Percentiles rank a stretch among this genome's conserved stretches.
Conservation (phyloP, 2,888 invertebrate genomes). For the Diabrotica balteata region DNA sequence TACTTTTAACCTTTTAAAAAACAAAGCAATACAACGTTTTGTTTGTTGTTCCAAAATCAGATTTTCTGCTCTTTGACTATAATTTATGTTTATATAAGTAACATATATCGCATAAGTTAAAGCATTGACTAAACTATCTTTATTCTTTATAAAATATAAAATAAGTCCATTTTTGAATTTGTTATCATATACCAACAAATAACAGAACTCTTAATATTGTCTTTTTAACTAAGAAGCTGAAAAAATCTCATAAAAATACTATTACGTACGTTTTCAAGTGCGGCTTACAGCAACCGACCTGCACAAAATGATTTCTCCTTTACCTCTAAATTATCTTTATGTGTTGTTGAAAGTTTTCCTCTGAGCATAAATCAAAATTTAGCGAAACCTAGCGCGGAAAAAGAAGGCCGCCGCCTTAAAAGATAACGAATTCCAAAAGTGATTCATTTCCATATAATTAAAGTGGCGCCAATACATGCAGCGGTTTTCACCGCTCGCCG, state of each 20-base stretch:
- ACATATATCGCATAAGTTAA: too few species aligned
- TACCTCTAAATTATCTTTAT: constrained; percentile 41
- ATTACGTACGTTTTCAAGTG: constrained; percentile 25
- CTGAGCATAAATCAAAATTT: constrained; percentile 43
- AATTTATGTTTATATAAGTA: too few species aligned
- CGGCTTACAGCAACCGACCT: constrained; percentile 22
- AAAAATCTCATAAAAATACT: constrained; percentile 30
- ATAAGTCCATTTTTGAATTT: too few species aligned
- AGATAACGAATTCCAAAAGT: constrained; percentile 45
- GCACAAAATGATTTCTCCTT: constrained; percentile 38
- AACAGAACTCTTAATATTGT: too few species aligned
- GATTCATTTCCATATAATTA: constrained; percentile 52
- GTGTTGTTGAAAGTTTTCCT: constrained; percentile 39
- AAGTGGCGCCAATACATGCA: constrained; percentile 40
- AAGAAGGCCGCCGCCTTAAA: constrained; percentile 29
- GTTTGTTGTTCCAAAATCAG: too few species aligned
- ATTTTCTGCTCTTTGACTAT: too few species aligned
- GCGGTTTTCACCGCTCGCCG: constrained; percentile 14
- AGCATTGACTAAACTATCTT: too few species aligned
- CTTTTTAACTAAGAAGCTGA: too few species aligned
- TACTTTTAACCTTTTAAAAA: too few species aligned
- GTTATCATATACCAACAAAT: too few species aligned
- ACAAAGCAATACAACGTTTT: too few species aligned
- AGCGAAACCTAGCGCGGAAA: constrained; percentile 34
- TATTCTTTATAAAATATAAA: too few species aligned